Conservation (phyloP, 2,888 invertebrate genomes). For the Ophioninae sp. region DNA sequence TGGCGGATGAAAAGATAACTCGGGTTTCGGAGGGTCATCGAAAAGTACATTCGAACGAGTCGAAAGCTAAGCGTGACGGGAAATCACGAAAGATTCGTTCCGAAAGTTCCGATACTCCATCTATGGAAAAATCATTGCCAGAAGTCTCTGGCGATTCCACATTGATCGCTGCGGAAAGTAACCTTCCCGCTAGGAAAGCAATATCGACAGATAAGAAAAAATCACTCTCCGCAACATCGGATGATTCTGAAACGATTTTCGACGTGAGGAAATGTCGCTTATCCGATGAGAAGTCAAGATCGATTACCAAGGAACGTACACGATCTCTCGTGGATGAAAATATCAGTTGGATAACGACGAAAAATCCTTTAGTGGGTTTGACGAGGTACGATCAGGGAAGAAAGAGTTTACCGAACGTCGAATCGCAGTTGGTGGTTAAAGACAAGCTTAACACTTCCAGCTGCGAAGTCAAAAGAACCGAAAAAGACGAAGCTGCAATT, state of each 20-base stretch:
- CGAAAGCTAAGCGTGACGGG: background rate
- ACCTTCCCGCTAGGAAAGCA: background rate
- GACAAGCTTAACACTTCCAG: slow-evolving; percentile 58
- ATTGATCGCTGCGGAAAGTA: background rate
- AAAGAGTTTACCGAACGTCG: slow-evolving; percentile 68
- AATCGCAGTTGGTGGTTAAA: slow-evolving; percentile 66
- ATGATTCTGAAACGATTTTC: background rate
- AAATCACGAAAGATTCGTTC: background rate
- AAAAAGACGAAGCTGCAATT: background rate
- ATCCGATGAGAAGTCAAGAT: background rate
- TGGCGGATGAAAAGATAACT: background rate
- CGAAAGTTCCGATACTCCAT: background rate
- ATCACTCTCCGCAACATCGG: background rate
- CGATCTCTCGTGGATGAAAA: background rate
- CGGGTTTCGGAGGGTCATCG: background rate
- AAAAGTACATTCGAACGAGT: background rate
- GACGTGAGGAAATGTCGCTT: background rate
- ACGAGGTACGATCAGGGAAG: slow-evolving; percentile 26
- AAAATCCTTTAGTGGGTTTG: slow-evolving; percentile 24
- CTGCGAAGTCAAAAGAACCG: slow-evolving; percentile 45
- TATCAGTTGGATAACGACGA: background rate
- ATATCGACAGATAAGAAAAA: background rate
- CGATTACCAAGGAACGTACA: background rate
- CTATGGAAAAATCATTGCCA: background rate
- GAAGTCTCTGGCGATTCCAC: background rate